These are phyloP conservation scores for Volucella bombylans DNA, from an alignment of 2,888 invertebrate species.

Conservation along the genomic window DNA sequence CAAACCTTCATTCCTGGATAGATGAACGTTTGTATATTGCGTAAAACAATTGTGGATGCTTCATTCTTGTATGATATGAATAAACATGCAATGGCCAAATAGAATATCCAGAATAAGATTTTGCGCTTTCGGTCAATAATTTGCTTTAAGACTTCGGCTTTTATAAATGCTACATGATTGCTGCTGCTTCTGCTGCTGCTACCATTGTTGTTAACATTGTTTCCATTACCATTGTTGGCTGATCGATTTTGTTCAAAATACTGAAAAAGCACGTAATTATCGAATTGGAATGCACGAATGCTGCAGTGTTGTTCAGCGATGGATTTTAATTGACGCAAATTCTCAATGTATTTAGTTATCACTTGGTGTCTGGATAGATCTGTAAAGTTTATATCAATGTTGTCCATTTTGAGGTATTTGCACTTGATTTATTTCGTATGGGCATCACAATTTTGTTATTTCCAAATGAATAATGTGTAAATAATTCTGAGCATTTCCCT, in stretches of 20 bases:
- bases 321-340: slow-evolving; percentile 84
- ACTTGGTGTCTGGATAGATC: slow-evolving; percentile 81
- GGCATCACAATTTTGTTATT: slow-evolving; percentile 37
- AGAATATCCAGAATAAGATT: slow-evolving; percentile 81
- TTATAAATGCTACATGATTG: slow-evolving; percentile 80
- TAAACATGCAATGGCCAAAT: slow-evolving; percentile 78
- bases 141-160: slow-evolving; percentile 82
- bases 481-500: slow-evolving; percentile 6
- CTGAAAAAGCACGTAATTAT: slow-evolving; percentile 84
- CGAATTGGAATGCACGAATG: slow-evolving; percentile 86
- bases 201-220: not conserved
- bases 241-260: slow-evolving; percentile 82
- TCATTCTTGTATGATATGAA: slow-evolving; percentile 84
- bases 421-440: slow-evolving; percentile 1
- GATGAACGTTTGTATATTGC: slow-evolving; percentile 90
- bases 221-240: slow-evolving; percentile 52
- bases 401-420: slow-evolving; percentile 68
- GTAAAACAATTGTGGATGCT: slow-evolving; percentile 86
- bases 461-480: not conserved
- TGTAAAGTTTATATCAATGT: slow-evolving; percentile 72
- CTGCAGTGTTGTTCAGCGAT: slow-evolving; percentile 84
- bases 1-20: slow-evolving; percentile 90
- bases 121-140: slow-evolving; percentile 81
- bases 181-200: slow-evolving; percentile 40
- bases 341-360: slow-evolving; percentile 84